Evolutionary conservation across 2,113 vertebrate genomes (phyloP).

Genomic region (Amblyopsis rosae): DNA sequence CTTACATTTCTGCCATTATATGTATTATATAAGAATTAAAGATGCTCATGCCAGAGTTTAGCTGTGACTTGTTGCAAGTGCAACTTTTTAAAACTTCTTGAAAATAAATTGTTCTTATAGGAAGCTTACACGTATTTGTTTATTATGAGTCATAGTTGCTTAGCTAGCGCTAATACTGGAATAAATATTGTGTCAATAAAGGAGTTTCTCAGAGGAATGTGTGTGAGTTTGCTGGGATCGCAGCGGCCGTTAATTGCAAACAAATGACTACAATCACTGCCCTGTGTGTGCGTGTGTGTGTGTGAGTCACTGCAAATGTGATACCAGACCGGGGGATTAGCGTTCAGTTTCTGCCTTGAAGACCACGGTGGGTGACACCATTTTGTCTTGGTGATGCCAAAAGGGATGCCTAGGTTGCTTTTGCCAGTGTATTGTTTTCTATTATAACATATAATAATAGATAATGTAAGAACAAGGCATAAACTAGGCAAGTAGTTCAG

Average conservation of each 20-base stretch:
- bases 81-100: neutral
- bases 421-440: no score
- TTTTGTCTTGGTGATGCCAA: neutral
- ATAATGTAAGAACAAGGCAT: no score
- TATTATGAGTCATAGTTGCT: neutral
- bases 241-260: neutral
- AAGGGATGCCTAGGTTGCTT: neutral
- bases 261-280: slow-evolving; percentile 2
- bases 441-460: no score
- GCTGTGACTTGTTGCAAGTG: neutral
- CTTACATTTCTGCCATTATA: slow-evolving; percentile 6
- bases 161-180: neutral
- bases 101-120: neutral
- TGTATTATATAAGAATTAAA: neutral
- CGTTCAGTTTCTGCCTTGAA: neutral
- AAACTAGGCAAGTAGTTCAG: no score
- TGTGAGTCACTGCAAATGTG: neutral
- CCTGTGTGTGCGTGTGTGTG: neutral
- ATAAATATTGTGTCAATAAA: neutral
- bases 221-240: neutral
- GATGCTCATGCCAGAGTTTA: neutral
- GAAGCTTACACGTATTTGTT: no score
- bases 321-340: neutral
- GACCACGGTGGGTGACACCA: neutral
- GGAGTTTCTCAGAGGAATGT: neutral